A percentile compares a stretch with the other conserved stretches of the same genome.
Conservation (phyloP, 2,888 invertebrate species). For the Chaetogeoica ovagalla region DNA sequence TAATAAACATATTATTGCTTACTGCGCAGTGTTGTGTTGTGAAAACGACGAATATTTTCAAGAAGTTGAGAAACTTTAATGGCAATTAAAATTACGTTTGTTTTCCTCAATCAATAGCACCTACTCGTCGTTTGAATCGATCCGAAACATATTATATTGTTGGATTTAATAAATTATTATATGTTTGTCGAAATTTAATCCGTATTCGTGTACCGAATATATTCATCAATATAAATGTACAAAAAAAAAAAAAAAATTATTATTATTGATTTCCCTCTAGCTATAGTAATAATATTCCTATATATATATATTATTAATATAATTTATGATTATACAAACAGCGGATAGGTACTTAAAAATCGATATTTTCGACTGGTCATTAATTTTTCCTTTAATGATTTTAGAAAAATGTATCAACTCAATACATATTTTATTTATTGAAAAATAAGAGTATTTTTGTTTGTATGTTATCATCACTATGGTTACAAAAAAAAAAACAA, state of each 20-base stretch:
- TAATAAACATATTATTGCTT: not conserved
- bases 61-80: constrained; percentile 9
- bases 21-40: not conserved
- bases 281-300: too few relatives aligned
- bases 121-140: not conserved
- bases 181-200: not conserved
- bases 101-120: constrained; percentile 22
- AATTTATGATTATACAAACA: too few relatives aligned
- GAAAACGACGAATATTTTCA: constrained; percentile 2
- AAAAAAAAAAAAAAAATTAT: too few relatives aligned
- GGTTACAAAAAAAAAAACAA: not conserved
- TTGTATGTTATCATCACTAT: not conserved
- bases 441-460: not conserved
- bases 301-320: too few relatives aligned
- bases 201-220: not conserved
- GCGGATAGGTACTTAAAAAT: not conserved
- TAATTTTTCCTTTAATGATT: not conserved
- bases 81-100: not conserved
- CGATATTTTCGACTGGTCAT: not conserved
- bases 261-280: too few relatives aligned
- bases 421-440: not conserved
- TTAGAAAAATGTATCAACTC: not conserved
- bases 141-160: not conserved
- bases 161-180: not conserved
- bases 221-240: too few relatives aligned